These are phyloP conservation scores for Aptenodytes patagonicus DNA, from an alignment of 2,113 vertebrate species.

Conservation along the genomic window DNA sequence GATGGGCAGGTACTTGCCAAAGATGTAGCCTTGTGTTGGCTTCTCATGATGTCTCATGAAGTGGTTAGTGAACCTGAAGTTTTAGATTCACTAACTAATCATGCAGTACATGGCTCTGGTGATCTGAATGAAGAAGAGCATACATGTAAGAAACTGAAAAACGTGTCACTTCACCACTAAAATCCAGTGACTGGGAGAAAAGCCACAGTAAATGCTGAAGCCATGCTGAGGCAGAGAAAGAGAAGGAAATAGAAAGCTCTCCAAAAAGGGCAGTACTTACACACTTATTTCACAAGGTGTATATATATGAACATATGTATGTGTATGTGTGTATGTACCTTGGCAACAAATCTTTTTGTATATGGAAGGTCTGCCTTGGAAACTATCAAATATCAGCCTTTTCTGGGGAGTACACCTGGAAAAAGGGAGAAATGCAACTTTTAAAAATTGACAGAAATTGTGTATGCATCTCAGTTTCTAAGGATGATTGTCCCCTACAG, in stretches of 20 bases:
- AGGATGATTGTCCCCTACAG: background rate
- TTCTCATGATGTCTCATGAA: background rate
- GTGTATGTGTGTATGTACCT: background rate
- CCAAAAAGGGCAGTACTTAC: background rate
- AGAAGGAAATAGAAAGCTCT: background rate
- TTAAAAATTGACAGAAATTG: background rate
- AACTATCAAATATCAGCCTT: background rate
- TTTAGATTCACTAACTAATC: background rate
- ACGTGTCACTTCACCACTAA: background rate
- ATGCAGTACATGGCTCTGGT: background rate
- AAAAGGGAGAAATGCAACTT: background rate
- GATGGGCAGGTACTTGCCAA: background rate
- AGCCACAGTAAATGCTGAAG: background rate
- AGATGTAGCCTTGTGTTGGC: background rate
- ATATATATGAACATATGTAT: background rate
- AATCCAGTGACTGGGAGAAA: background rate
- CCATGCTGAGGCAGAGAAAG: background rate
- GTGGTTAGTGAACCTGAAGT: background rate
- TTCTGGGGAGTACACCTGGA: background rate
- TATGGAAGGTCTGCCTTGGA: background rate
- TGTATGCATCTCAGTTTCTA: background rate
- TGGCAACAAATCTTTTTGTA: background rate
- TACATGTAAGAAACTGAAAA: background rate
- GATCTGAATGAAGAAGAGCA: background rate
- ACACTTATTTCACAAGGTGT: background rate